Base-by-base conservation (phyloP, 2,888 invertebrate species). In the Alentia gelatinosa region DNA sequence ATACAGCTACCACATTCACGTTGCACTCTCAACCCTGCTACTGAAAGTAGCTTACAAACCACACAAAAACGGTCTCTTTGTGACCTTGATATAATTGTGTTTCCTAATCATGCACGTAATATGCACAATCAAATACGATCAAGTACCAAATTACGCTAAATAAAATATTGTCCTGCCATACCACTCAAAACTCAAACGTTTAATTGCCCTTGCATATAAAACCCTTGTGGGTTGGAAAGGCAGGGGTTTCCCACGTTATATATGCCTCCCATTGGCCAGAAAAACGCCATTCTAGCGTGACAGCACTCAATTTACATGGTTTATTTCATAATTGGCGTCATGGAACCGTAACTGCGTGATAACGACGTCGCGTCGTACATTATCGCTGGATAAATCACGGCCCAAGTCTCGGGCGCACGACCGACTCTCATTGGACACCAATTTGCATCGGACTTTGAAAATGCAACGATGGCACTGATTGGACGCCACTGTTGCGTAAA, bases 381-480 rank as follows among this genome's bases (percentile, higher is more conserved):
- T 86, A 86, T 42, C 42, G 26, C 1, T 1, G 47, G 23, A 42
- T 50, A 86, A 86, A 86, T 86, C 86, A 86, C 86, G 86, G 15
- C 47, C 42, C 42, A 15, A 9, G 47, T 1, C 47, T 12, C 42
- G 42, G 12, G 30, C 33, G 37, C 79, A 39, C 1, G 19, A n/a
- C 79, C 79, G n/a, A 42, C 86, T 42, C 47, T 50, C 86, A 86
- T 86, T 86, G 47, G 86, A 12, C 42, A 47, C 42, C 42, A 86
- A 86, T 86, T 86, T 86, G 86, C 86, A 86, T 86, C 86, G 12
- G 86, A 42, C 33, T 86, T 86, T 86, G 47, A 86, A 86, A 86
- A 42, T 47, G 47, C 5, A 33, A 47, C 86, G 47, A 30, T 23
- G 26, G 47, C 23, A 42, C 50, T 86, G 86, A 47, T 86, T 86